Conservation (phyloP, 1,140 invertebrate species). For the Brachionus manjavacas region DNA sequence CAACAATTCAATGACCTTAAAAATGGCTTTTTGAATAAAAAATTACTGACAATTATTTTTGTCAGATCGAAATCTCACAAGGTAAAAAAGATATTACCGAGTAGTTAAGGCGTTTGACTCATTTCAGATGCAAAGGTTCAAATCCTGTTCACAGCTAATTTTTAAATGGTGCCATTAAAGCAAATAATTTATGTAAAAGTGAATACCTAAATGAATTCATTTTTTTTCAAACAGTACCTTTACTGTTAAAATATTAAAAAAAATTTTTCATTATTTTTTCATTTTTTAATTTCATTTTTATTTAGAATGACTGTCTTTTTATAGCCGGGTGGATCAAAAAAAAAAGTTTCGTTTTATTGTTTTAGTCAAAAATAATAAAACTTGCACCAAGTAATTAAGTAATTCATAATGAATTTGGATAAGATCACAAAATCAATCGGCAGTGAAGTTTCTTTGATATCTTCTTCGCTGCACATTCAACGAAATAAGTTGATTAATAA, state of each 20-base stretch:
- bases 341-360: not conserved
- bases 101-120: conserved; percentile 42
- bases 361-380: not conserved
- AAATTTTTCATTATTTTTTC: not conserved
- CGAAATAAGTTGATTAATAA: not conserved
- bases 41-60: no score
- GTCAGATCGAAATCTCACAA: no score
- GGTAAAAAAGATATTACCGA: not conserved
- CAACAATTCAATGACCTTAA: no score
- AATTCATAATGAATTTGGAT: not conserved
- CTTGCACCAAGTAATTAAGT: not conserved
- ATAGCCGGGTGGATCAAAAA: not conserved
- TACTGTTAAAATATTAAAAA: not conserved
- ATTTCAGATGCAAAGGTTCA: conserved; percentile 42
- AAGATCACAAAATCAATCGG: not conserved
- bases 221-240: not conserved
- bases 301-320: not conserved
- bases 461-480: not conserved
- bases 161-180: not conserved
- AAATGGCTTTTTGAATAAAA: no score
- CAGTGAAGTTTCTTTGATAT: not conserved
- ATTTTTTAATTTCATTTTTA: not conserved
- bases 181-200: not conserved
- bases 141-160: conserved; percentile 42
- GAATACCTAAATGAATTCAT: not conserved